Evolutionary conservation across 2,113 vertebrate species (phyloP).

Genomic region (Erythrolamprus reginae): DNA sequence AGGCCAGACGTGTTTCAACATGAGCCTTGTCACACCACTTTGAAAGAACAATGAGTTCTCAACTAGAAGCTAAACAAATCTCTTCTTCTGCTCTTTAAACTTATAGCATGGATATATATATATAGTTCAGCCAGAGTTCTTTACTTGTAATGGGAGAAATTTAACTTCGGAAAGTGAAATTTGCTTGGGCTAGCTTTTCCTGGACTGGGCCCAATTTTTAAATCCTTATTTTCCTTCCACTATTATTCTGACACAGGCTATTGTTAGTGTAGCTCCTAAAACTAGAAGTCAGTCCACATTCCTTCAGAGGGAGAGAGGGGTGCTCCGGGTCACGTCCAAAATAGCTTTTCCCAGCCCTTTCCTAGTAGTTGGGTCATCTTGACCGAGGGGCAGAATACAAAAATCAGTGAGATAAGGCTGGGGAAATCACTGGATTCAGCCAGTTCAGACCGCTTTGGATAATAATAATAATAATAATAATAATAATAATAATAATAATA

Average conservation of each 20-base stretch:
- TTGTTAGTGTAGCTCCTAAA: background rate
- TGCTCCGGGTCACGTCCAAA: background rate
- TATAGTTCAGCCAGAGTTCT: background rate
- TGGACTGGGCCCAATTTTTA: background rate
- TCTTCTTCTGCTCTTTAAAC: background rate
- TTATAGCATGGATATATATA: background rate
- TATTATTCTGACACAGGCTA: background rate
- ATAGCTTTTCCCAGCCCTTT: background rate
- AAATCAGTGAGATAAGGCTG: background rate
- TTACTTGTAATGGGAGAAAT: background rate
- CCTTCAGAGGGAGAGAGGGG: background rate
- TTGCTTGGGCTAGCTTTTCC: background rate
- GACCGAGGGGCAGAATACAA: background rate
- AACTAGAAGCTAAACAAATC: conserved; percentile 60
- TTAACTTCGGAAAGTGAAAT: background rate
- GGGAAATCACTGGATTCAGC: background rate
- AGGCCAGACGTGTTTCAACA: conserved; percentile 61
- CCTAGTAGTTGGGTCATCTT: background rate
- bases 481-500: no score
- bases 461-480: no score
- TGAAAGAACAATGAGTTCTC: conserved; percentile 50
- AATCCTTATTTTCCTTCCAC: background rate
- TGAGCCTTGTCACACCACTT: conserved; percentile 55
- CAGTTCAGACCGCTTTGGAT: no score
- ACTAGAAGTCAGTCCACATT: background rate